Evolutionary conservation across 2,888 invertebrate species (phyloP).

Genomic region (Coelinius sp.): DNA sequence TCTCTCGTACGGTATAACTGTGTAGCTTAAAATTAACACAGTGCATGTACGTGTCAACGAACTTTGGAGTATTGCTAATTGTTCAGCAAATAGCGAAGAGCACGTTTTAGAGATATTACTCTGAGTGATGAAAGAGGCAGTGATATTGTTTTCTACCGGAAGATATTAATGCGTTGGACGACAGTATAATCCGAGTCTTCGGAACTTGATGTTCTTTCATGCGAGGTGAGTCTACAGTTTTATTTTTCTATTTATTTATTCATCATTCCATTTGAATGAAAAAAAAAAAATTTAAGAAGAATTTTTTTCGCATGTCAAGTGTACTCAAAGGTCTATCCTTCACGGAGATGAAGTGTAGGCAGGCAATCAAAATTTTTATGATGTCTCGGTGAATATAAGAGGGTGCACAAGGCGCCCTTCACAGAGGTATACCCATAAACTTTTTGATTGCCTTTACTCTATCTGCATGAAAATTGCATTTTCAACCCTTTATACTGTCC

Average conservation of each 20-base stretch:
- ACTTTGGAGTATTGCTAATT: constrained; percentile 39
- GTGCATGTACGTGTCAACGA: constrained; percentile 31
- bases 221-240: no score
- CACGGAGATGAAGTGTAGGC: constrained; percentile 9
- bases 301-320: background rate
- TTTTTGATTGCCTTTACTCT: constrained; percentile 33
- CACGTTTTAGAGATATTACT: background rate
- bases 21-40: constrained; percentile 36
- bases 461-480: constrained; percentile 30
- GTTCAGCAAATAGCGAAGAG: constrained; percentile 37
- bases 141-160: constrained; percentile 9
- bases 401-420: background rate
- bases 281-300: no score
- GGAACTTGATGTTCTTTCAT: no score
- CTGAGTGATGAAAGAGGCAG: background rate
- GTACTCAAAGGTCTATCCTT: background rate
- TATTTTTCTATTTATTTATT: no score
- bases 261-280: background rate
- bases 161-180: constrained; percentile 44
- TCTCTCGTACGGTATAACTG: constrained; percentile 8
- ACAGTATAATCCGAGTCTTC: no score
- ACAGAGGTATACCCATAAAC: constrained; percentile 3
- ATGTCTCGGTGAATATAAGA: constrained; percentile 24
- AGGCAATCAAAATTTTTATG: constrained; percentile 26
- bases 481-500: constrained; percentile 15